Percentiles rank a stretch among this genome's conserved stretches.
phyloP scores from a whole-genome alignment of 2,113 vertebrate genomes.

The Ciconia boyciana region DNA sequence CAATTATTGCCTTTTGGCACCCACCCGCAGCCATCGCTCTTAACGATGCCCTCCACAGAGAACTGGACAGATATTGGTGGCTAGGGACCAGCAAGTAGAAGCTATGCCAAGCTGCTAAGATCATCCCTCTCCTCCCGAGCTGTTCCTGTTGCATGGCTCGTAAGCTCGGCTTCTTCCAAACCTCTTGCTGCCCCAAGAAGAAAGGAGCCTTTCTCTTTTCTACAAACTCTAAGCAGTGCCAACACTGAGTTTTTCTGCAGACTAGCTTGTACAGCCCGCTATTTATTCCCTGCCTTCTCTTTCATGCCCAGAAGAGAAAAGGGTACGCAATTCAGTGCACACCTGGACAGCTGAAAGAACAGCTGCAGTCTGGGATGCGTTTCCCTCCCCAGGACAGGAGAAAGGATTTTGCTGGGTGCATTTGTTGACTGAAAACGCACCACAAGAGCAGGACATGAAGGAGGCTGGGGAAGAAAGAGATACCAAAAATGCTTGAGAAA shows the following conservation, averaged over 20 bases:
- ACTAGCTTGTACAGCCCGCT: neutral
- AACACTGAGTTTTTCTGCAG: neutral
- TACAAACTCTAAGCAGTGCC: neutral
- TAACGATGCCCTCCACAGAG: neutral
- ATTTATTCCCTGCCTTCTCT: neutral
- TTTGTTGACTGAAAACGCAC: neutral
- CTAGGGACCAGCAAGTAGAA: neutral
- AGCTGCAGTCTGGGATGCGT: neutral
- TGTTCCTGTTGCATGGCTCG: neutral
- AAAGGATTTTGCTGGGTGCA: neutral
- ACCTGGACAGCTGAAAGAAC: conserved; percentile 3
- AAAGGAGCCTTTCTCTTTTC: neutral
- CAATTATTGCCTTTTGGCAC: neutral
- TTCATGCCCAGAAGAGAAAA: neutral
- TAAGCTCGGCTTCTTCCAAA: neutral
- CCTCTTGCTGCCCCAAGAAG: neutral
- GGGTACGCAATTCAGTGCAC: neutral
- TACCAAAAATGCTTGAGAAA: neutral
- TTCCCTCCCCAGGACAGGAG: neutral
- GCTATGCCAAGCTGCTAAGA: neutral
- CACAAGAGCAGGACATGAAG: neutral
- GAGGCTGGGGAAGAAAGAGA: neutral
- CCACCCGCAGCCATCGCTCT: neutral
- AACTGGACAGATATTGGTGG: neutral
- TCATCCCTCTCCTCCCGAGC: neutral